Percentiles rank a stretch among this genome's conserved stretches.
Evolutionary conservation across 92 coral and sea anemone species (phyloP).

Genomic region (Siderastrea radians): DNA sequence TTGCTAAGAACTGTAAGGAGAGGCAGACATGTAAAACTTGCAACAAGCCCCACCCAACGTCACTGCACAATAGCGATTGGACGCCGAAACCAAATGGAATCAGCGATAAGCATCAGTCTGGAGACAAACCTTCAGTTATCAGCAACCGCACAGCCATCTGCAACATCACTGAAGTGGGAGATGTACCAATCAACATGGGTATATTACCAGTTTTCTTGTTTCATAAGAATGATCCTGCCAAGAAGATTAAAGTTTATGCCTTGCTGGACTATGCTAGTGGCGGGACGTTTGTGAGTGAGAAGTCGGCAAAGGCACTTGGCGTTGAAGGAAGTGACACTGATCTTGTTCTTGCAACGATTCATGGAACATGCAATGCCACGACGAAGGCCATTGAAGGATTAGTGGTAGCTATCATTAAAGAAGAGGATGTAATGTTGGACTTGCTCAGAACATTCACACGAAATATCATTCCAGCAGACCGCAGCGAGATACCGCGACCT

Average conservation of each 20-base stretch:
- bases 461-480: slow-evolving; percentile 69
- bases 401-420: background rate
- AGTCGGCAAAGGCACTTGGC: slow-evolving; percentile 39
- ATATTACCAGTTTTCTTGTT: slow-evolving; percentile 65
- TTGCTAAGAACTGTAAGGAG: background rate
- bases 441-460: slow-evolving; percentile 57
- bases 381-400: slow-evolving; percentile 49
- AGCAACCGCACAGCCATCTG: slow-evolving; percentile 49
- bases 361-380: slow-evolving; percentile 33
- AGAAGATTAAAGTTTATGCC: slow-evolving; percentile 60
- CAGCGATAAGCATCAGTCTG: no score
- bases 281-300: slow-evolving; percentile 68
- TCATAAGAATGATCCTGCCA: slow-evolving; percentile 43
- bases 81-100: background rate
- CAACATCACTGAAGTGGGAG: slow-evolving; percentile 65
- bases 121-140: background rate
- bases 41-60: slow-evolving; percentile 2
- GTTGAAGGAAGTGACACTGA: slow-evolving; percentile 62
- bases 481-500: slow-evolving; percentile 62
- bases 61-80: background rate
- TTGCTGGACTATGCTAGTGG: slow-evolving; percentile 74
- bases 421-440: background rate
- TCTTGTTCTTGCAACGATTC: slow-evolving; percentile 60
- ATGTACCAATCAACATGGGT: slow-evolving; percentile 52
- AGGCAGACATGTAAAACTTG: background rate